Conservation (phyloP, 2,797 vertebrate genomes). For the Xyrichtys novacula region DNA sequence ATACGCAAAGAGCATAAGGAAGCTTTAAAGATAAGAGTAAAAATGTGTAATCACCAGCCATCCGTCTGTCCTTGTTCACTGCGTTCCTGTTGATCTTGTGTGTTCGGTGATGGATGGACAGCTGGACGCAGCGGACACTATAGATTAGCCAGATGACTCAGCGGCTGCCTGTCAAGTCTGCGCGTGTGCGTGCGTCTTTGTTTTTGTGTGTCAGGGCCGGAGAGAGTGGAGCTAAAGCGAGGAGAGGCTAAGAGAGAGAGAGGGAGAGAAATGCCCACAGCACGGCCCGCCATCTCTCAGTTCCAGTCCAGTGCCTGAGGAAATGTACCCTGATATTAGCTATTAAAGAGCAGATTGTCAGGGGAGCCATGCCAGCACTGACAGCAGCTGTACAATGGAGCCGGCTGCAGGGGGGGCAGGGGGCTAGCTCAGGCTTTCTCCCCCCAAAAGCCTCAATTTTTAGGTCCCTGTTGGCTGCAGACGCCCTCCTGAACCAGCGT, state of each 20-base stretch:
- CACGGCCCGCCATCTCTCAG: conserved; percentile 78
- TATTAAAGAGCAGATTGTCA: conserved; percentile 89
- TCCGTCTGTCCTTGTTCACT: neutral
- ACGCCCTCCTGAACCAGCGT: neutral
- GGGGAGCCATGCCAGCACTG: conserved; percentile 78
- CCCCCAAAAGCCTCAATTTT: conserved; percentile 26
- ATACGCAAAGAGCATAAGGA: conserved; percentile 8
- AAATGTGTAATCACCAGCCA: conserved; percentile 13
- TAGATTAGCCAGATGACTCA: conserved; percentile 77
- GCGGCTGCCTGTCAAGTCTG: conserved; percentile 62
- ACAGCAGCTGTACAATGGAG: conserved; percentile 78
- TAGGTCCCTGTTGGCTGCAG: conserved; percentile 14
- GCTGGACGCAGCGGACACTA: conserved; percentile 53
- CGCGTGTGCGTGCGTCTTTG: conserved; percentile 31
- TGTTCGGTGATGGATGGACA: conserved; percentile 51
- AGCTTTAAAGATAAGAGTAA: neutral
- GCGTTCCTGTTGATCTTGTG: conserved; percentile 8
- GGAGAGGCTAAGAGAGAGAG: conserved; percentile 20
- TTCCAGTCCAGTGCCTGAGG: conserved; percentile 85
- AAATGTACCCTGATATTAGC: conserved; percentile 90
- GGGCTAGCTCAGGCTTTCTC: conserved; percentile 38
- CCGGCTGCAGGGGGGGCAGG: conserved; percentile 58
- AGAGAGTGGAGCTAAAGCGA: conserved; percentile 24
- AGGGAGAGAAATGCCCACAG: conserved; percentile 68
- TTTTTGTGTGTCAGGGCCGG: conserved; percentile 39